These are phyloP conservation scores for Prochilodus magdalenae DNA, from an alignment of 2,113 vertebrate species.

Conservation along the genomic window DNA sequence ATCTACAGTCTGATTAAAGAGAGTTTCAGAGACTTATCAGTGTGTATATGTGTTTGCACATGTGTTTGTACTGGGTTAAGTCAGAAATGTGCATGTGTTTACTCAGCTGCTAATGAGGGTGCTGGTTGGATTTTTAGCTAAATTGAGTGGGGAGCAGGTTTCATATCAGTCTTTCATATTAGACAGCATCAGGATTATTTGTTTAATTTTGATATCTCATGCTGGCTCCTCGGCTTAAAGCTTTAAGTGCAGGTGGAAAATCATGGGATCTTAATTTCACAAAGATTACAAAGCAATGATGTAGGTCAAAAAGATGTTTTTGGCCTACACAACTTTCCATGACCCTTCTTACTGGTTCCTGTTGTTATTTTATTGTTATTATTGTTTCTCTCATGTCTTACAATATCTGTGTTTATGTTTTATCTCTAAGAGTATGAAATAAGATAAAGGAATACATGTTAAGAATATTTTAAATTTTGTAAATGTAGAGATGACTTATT, in stretches of 20 bases:
- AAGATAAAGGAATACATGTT: not conserved
- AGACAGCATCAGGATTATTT: constrained; percentile 11
- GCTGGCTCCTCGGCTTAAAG: not conserved
- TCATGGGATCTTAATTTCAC: not conserved
- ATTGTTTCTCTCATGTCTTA: too few relatives aligned
- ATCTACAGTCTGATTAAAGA: not conserved
- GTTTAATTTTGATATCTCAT: constrained; percentile 51
- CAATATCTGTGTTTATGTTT: not conserved
- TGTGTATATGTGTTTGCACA: constrained; percentile 11
- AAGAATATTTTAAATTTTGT: not conserved
- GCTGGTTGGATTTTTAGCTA: not conserved
- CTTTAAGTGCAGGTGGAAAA: too few relatives aligned
- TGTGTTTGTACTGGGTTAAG: constrained; percentile 11
- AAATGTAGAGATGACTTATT: not conserved
- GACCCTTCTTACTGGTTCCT: not conserved
- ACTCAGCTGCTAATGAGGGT: constrained; percentile 5
- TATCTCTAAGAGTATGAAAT: not conserved
- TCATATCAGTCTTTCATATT: constrained; percentile 29
- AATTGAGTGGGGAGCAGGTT: not conserved
- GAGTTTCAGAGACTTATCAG: not conserved
- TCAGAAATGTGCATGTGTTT: not conserved
- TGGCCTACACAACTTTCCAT: not conserved
- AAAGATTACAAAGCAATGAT: not conserved
- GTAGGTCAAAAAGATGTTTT: not conserved
- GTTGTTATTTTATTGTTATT: not conserved